These are phyloP conservation scores for Sinohyriopsis cumingii DNA, from an alignment of 2,888 invertebrate genomes.

Conservation along the genomic window DNA sequence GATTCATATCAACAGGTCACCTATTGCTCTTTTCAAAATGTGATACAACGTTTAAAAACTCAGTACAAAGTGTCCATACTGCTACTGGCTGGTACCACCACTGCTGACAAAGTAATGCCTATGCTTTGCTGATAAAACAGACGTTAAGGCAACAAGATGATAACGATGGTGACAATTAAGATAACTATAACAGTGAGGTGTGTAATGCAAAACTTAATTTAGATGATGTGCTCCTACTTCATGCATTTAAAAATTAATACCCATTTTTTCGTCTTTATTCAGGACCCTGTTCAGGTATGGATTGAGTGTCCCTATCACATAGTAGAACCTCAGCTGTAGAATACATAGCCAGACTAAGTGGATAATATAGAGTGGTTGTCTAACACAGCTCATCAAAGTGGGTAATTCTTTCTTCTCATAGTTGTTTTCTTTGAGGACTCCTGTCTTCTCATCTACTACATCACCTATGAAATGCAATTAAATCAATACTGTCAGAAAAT, in stretches of 20 bases:
- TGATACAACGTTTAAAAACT: too few relatives aligned
- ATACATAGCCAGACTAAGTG: conserved; percentile 54
- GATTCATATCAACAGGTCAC: too few relatives aligned
- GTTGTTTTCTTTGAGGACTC: not conserved
- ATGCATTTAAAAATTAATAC: conserved; percentile 15
- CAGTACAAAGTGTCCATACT: too few relatives aligned
- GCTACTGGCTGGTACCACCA: too few relatives aligned
- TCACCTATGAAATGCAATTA: not conserved
- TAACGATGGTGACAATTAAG: too few relatives aligned
- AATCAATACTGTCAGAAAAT: too few relatives aligned
- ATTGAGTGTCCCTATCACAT: conserved; percentile 53
- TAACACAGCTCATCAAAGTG: conserved; percentile 38
- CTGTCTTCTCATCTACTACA: conserved; percentile 3
- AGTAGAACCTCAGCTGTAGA: conserved; percentile 56
- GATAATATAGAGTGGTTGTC: conserved; percentile 44
- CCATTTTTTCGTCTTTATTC: conserved; percentile 27
- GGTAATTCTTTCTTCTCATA: conserved; percentile 20
- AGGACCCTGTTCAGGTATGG: conserved; percentile 34
- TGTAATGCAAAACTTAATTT: not conserved
- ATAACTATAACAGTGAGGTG: not conserved
- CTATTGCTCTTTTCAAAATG: too few relatives aligned
- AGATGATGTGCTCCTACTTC: not conserved
- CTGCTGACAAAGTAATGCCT: too few relatives aligned
- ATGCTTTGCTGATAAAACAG: too few relatives aligned
- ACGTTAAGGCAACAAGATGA: too few relatives aligned